phyloP scores from a whole-genome alignment of 1,140 invertebrate species.

The Drosophila pachea region DNA sequence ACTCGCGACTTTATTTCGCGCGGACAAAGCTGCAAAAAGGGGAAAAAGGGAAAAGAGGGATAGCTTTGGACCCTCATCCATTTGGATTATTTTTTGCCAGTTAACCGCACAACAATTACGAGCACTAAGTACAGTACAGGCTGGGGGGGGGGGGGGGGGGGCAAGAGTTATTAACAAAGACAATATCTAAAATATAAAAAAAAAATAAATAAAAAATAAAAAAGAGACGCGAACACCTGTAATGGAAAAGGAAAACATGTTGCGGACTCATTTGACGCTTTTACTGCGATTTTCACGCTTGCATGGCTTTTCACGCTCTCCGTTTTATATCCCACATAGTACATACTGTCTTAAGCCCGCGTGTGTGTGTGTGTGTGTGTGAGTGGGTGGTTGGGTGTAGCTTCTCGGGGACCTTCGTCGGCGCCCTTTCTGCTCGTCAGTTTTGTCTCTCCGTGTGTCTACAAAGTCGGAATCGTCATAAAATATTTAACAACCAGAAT shows the following conservation, averaged over 20 bases:
- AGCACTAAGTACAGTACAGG: slow-evolving; percentile 1
- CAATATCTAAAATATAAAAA: not conserved
- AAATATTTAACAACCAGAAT: slow-evolving; percentile 74
- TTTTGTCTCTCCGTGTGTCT: slow-evolving; percentile 44
- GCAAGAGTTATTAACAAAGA: not conserved
- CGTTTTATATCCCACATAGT: not conserved
- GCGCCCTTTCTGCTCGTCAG: slow-evolving; percentile 18
- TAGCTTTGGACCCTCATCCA: slow-evolving; percentile 14
- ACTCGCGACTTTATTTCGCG: slow-evolving; percentile 3
- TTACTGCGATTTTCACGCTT: slow-evolving; percentile 66
- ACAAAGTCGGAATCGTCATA: slow-evolving; percentile 54
- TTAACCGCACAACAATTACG: slow-evolving; percentile 22
- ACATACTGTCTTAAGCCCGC: not conserved
- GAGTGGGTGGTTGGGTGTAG: not conserved
- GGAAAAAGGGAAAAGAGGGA: not conserved
- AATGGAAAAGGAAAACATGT: slow-evolving; percentile 18
- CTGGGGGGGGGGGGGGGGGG: slow-evolving; percentile 6
- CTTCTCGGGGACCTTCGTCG: slow-evolving; percentile 28
- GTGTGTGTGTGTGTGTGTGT: slow-evolving; percentile 12
- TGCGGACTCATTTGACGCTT: slow-evolving; percentile 33
- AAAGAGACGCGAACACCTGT: slow-evolving; percentile 11
- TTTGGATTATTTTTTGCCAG: slow-evolving; percentile 19
- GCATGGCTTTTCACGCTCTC: slow-evolving; percentile 54
- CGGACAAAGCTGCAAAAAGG: too few species aligned
- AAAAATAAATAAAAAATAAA: too few species aligned